These are phyloP conservation scores for Sebastiscus tertius DNA, from an alignment of 2,797 vertebrate species.

Conservation along the genomic window DNA sequence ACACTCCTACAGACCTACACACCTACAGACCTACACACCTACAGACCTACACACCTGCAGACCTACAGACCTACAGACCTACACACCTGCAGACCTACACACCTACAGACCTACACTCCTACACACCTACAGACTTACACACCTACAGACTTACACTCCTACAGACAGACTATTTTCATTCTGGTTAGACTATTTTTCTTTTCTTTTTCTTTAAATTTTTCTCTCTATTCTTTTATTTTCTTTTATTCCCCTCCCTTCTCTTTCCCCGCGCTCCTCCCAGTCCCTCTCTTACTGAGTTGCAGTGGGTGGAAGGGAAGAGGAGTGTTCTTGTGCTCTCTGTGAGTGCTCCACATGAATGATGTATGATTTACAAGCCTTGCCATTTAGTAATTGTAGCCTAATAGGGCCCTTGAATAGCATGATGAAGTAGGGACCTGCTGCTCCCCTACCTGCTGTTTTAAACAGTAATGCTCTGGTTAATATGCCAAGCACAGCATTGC, in stretches of 20 bases:
- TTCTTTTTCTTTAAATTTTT: background rate
- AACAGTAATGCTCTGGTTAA: slow-evolving; percentile 76
- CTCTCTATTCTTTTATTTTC: background rate
- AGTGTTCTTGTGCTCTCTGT: slow-evolving; percentile 48
- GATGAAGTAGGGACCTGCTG: slow-evolving; percentile 76
- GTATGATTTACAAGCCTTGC: slow-evolving; percentile 81
- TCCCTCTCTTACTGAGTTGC: background rate
- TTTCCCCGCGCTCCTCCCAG: background rate
- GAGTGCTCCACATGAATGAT: slow-evolving; percentile 77
- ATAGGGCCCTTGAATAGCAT: slow-evolving; percentile 79
- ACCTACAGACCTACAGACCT: background rate
- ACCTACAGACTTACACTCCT: background rate
- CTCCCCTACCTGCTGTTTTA: slow-evolving; percentile 75
- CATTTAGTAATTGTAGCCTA: slow-evolving; percentile 83
- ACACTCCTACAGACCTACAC: too few species aligned
- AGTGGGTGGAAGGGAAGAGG: background rate
- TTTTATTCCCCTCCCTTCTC: background rate
- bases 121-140: background rate
- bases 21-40: too few species aligned
- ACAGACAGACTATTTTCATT: background rate
- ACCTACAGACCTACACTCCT: too few species aligned
- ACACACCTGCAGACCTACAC: too few species aligned
- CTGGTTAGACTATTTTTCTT: background rate
- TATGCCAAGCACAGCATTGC: slow-evolving; percentile 73
- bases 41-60: accelerated